Evolutionary conservation across 1,140 invertebrate species (phyloP), one percentile per base, ranked within the genome.

Genomic region (Leptonema lineaticorne): DNA sequence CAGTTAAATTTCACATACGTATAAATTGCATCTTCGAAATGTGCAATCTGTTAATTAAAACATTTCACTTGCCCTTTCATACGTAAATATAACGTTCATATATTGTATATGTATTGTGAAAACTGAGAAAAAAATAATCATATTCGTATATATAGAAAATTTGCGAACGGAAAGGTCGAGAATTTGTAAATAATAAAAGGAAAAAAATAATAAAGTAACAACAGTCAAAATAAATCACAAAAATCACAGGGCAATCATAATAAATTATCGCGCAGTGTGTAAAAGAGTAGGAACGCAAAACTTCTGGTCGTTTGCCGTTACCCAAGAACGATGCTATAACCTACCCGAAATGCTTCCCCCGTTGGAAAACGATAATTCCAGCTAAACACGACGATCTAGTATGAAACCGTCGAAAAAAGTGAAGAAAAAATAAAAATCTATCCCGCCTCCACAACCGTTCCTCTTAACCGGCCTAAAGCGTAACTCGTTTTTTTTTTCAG

Each of bases 321-420:
- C 45, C 50, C 28, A 56, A 63, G 28, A 59, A n/a, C n/a, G n/a
- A n/a, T n/a, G n/a, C n/a, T n/a, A n/a, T n/a, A n/a, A n/a, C n/a
- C n/a, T n/a, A n/a, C n/a, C n/a, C n/a, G n/a, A n/a, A n/a, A n/a
- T 67, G 58, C 16, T 24, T 27, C 11, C 29, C 18, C 59, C 56
- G 60, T 33, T 26, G 67, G 48, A 50, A 67, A 62, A 67, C 67
- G 67, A 71, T 71, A 71, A 71, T 71, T 71, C 70, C 70, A 33
- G 59, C 70, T 71, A 69, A 71, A 69, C 70, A 71, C 70, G 62
- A 45, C 67, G 67, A 69, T 71, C 70, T 60, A 53, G 22, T 53
- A 65, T 37, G 62, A 68, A 70, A 70, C 59, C 66, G 62, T 59
- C 67, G 63, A 62, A 62, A 45, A 45, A 62, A n/a, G 20, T 30